phyloP scores from a whole-genome alignment of 2,797 vertebrate species.

The Periophthalmus magnuspinnatus region DNA sequence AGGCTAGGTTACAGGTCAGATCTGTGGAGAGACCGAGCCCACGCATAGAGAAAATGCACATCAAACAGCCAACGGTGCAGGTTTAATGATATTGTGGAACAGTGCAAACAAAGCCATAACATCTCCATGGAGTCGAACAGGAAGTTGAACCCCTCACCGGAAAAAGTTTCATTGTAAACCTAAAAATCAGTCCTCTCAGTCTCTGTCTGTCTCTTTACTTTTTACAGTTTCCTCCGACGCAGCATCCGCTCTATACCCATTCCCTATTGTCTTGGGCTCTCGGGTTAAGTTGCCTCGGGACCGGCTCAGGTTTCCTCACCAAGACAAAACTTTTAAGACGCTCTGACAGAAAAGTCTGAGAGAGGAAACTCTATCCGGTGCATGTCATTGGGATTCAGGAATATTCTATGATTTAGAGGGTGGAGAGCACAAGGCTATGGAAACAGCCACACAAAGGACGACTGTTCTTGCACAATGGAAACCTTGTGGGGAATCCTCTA shows the following conservation, averaged over 20 bases:
- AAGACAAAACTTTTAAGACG: slow-evolving; percentile 66
- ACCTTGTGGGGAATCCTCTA: slow-evolving; percentile 65
- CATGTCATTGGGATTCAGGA: slow-evolving; percentile 73
- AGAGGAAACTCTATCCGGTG: slow-evolving; percentile 66
- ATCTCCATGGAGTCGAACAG: too few species aligned
- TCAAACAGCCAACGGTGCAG: too few species aligned
- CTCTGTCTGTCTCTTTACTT: too few species aligned
- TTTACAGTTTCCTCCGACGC: slow-evolving; percentile 7
- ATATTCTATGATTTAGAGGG: slow-evolving; percentile 71
- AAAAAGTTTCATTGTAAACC: too few species aligned
- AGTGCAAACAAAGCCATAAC: too few species aligned
- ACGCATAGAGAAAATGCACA: too few species aligned
- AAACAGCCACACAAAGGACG: slow-evolving; percentile 69
- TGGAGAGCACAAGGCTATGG: slow-evolving; percentile 62
- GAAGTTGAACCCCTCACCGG: too few species aligned
- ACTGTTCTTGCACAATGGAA: slow-evolving; percentile 74
- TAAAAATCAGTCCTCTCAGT: too few species aligned
- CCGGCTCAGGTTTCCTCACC: slow-evolving; percentile 54
- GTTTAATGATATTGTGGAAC: too few species aligned
- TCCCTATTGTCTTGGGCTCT: slow-evolving; percentile 52
- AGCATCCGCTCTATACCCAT: slow-evolving; percentile 35
- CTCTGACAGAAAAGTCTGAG: slow-evolving; percentile 71
- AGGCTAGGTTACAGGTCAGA: too few species aligned
- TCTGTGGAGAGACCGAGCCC: too few species aligned
- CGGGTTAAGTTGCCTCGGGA: slow-evolving; percentile 48